These are phyloP conservation scores for Daubentonia madagascariensis DNA, from an alignment of 2,113 vertebrate species.

Conservation along the genomic window DNA sequence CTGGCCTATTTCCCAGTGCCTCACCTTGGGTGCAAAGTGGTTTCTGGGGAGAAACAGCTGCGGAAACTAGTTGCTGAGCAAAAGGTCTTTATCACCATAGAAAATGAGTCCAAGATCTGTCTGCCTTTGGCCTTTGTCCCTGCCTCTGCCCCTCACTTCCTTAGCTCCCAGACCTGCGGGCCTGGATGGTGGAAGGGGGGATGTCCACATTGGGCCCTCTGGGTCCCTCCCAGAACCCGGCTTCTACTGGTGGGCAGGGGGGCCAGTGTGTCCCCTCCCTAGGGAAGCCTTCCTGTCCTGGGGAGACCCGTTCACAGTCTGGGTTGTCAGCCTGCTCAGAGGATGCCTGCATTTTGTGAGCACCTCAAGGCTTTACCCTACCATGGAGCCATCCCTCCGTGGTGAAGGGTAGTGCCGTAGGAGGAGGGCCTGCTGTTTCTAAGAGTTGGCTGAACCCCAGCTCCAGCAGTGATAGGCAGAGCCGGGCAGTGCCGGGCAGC, in stretches of 20 bases:
- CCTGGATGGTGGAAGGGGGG: neutral
- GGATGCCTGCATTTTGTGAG: neutral
- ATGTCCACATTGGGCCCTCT: too few relatives aligned
- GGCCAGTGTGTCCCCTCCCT: too few relatives aligned
- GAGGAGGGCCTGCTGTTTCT: neutral
- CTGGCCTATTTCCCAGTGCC: neutral
- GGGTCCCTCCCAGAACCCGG: neutral
- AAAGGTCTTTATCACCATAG: neutral
- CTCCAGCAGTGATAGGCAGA: too few relatives aligned
- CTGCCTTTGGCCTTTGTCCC: neutral
- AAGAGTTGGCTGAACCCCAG: neutral
- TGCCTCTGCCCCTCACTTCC: neutral
- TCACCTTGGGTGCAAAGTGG: neutral
- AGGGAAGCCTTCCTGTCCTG: neutral
- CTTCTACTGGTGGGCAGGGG: neutral
- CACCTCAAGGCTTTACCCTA: neutral
- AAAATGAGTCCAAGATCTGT: neutral
- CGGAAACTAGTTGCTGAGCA: neutral
- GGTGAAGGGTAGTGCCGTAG: fast-evolving
- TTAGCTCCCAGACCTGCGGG: neutral
- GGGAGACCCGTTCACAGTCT: neutral
- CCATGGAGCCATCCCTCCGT: fast-evolving
- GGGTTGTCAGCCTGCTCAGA: neutral
- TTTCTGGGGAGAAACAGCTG: neutral
- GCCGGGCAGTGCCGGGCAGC: neutral